phyloP scores from a whole-genome alignment of 2,888 invertebrate species.

The Ischnura elegans region DNA sequence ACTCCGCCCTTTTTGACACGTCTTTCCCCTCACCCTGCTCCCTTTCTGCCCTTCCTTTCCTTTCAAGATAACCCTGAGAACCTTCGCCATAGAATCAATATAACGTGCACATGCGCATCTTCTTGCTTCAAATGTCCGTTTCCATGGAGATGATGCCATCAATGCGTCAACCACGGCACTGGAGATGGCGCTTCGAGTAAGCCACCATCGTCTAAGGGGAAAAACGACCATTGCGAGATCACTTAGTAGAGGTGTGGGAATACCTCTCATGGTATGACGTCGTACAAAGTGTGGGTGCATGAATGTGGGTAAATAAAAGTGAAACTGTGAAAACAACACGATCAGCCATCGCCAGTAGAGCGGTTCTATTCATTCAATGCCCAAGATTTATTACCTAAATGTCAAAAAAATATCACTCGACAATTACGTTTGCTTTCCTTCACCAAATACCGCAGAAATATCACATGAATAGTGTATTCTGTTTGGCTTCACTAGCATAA shows the following conservation, averaged over 20 bases:
- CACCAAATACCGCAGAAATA: too few species aligned
- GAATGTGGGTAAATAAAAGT: too few species aligned
- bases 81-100: slow-evolving; percentile 65
- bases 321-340: too few species aligned
- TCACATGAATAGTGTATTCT: too few species aligned
- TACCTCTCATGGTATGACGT: too few species aligned
- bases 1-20: neutral
- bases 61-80: slow-evolving; percentile 57
- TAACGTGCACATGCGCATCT: slow-evolving; percentile 67
- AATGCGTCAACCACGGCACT: slow-evolving; percentile 55
- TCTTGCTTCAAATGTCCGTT: slow-evolving; percentile 63
- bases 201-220: neutral
- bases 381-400: too few species aligned
- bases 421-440: too few species aligned
- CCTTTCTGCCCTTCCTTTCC: neutral
- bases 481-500: too few species aligned
- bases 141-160: slow-evolving; percentile 60
- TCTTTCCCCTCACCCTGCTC: neutral
- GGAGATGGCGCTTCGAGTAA: slow-evolving; percentile 41
- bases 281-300: too few species aligned
- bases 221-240: neutral
- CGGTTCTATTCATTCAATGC: too few species aligned
- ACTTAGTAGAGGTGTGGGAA: neutral
- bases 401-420: too few species aligned
- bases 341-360: too few species aligned